Conservation (phyloP, 2,113 vertebrate species). For the Ascaphus truei region DNA sequence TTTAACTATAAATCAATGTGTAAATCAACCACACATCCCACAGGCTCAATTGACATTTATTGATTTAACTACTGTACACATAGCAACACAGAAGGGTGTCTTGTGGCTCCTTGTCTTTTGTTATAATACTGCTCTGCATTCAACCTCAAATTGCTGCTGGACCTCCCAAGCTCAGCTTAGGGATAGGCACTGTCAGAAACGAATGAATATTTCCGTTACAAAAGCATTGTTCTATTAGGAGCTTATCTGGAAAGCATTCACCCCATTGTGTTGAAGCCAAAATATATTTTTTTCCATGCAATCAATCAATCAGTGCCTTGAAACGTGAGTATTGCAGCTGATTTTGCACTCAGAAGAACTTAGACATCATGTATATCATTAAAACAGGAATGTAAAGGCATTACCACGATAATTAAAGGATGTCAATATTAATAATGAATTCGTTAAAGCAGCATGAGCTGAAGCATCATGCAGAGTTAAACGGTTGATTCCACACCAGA, state of each 20-base stretch:
- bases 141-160: not conserved
- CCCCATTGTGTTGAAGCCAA: not conserved
- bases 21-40: slow-evolving; percentile 20
- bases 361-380: too few relatives aligned
- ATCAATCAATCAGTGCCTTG: not conserved
- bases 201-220: not conserved
- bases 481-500: too few relatives aligned
- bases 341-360: not conserved
- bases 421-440: too few relatives aligned
- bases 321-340: not conserved
- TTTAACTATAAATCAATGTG: slow-evolving; percentile 11
- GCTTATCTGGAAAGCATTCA: not conserved
- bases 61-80: not conserved
- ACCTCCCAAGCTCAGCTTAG: slow-evolving; percentile 9
- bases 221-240: not conserved
- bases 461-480: too few relatives aligned
- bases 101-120: not conserved
- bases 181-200: not conserved
- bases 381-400: too few relatives aligned
- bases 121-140: not conserved
- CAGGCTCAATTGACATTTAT: not conserved
- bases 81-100: not conserved
- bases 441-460: too few relatives aligned
- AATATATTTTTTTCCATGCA: not conserved
- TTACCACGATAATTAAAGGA: too few relatives aligned